A percentile compares a stretch with the other conserved stretches of the same genome.
Evolutionary conservation across 2,113 vertebrate genomes (phyloP).

Genomic region (Melospiza georgiana): DNA sequence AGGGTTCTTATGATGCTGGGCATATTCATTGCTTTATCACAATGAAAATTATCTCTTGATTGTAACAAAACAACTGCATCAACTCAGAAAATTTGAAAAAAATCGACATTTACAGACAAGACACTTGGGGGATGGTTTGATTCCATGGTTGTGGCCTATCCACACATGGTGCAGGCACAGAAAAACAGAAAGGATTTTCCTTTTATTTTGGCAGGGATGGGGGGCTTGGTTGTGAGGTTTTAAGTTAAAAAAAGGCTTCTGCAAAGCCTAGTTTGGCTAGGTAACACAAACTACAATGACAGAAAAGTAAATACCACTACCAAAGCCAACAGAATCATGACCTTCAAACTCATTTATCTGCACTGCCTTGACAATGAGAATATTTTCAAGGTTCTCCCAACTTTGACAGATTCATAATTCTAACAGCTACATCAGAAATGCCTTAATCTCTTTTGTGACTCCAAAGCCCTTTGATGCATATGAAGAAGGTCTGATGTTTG

Average conservation of each 20-base stretch:
- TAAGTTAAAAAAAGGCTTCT: not conserved
- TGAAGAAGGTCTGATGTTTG: not conserved
- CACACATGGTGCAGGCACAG: not conserved
- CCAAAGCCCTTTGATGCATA: not conserved
- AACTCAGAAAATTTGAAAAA: not conserved
- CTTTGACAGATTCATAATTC: not conserved
- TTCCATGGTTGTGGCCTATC: not conserved
- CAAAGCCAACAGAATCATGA: not conserved
- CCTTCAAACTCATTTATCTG: not conserved
- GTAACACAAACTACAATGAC: not conserved
- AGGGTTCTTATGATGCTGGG: not conserved
- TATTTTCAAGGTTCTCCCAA: not conserved
- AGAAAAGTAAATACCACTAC: not conserved
- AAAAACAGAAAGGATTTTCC: not conserved
- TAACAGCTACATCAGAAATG: not conserved
- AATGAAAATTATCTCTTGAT: not conserved
- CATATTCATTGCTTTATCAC: not conserved
- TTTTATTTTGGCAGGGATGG: accelerated
- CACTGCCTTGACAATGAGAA: not conserved
- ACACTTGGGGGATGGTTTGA: not conserved
- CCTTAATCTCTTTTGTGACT: not conserved
- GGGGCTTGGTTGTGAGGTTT: not conserved
- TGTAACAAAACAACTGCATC: not conserved
- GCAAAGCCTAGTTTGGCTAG: not conserved
- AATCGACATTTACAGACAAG: not conserved